These are phyloP conservation scores for Umimayanthus kanabou DNA, from an alignment of 92 coral and sea anemone species.

Conservation along the genomic window DNA sequence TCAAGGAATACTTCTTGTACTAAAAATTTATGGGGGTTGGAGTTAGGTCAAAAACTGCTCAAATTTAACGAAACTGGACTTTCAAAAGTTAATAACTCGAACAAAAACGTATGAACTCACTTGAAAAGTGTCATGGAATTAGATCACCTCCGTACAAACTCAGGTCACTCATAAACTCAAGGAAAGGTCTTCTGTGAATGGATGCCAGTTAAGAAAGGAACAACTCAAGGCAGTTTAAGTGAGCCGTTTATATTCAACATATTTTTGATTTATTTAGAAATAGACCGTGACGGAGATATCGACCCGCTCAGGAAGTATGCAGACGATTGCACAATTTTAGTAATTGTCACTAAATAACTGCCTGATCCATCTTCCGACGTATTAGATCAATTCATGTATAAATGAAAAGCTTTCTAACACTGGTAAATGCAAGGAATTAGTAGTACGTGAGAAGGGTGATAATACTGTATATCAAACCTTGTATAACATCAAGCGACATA, in stretches of 20 bases:
- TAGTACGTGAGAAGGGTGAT: constrained; percentile 30
- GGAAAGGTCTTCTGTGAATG: background rate
- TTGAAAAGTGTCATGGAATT: too few relatives aligned
- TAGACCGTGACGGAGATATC: constrained; percentile 19
- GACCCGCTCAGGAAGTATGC: constrained; percentile 28
- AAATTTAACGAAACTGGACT: too few relatives aligned
- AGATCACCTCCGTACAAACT: too few relatives aligned
- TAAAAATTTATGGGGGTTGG: too few relatives aligned
- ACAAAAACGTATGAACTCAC: too few relatives aligned
- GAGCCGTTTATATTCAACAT: constrained; percentile 24
- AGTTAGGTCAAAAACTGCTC: too few relatives aligned
- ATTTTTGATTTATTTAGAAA: constrained; percentile 25
- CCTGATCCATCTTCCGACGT: constrained; percentile 23
- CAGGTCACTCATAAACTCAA: too few relatives aligned
- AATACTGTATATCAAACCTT: constrained; percentile 14
- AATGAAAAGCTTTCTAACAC: constrained; percentile 34
- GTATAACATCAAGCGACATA: constrained; percentile 28
- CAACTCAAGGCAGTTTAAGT: constrained; percentile 46
- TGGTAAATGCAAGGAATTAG: constrained; percentile 37
- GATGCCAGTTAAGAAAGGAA: constrained; percentile 13
- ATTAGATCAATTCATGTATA: constrained; percentile 30
- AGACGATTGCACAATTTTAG: constrained; percentile 19
- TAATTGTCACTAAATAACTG: too few relatives aligned
- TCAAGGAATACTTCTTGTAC: too few relatives aligned
- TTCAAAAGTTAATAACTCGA: too few relatives aligned